A percentile compares a stretch with the other conserved stretches of the same genome.
These are phyloP conservation scores for Ptiloglossa arizonensis DNA, from an alignment of 1,140 invertebrate genomes.

Conservation along the genomic window DNA sequence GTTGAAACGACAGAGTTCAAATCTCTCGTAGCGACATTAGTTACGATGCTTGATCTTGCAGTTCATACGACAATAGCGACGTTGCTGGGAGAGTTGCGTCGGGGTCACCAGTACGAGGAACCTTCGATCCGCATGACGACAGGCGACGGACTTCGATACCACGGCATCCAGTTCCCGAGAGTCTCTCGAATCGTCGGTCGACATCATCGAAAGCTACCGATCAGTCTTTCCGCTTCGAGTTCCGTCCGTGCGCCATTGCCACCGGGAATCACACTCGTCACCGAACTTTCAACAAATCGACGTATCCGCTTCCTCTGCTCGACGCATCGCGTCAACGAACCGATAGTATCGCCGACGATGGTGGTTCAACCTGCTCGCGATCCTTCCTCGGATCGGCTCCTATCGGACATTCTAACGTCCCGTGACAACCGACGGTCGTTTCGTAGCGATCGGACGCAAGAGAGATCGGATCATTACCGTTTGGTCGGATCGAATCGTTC, in stretches of 20 bases:
- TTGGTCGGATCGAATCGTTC: no score
- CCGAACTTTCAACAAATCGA: conserved; percentile 16
- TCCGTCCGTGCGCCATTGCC: conserved; percentile 5
- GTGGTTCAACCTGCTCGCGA: no score
- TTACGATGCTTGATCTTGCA: conserved; percentile 19
- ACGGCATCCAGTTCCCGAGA: conserved; percentile 22
- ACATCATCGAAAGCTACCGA: conserved; percentile 33
- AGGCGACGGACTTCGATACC: conserved; percentile 16
- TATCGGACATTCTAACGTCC: neutral
- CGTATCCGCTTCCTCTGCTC: neutral
- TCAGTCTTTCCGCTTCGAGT: conserved; percentile 3
- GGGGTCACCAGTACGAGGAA: conserved; percentile 34
- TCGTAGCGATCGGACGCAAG: no score
- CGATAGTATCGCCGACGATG: no score
- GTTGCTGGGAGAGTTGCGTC: conserved; percentile 14
- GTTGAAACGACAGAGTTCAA: conserved; percentile 25
- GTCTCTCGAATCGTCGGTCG: conserved; percentile 22
- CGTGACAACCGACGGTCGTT: no score
- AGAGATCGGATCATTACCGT: no score
- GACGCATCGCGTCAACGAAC: conserved; percentile 8
- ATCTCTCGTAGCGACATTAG: conserved; percentile 4
- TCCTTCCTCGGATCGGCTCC: neutral
- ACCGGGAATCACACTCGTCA: neutral
- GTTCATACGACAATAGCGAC: conserved; percentile 8
- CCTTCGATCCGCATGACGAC: conserved; percentile 26